Evolutionary conservation across 2,888 invertebrate species (phyloP).

Genomic region (Diarsia dahlii): DNA sequence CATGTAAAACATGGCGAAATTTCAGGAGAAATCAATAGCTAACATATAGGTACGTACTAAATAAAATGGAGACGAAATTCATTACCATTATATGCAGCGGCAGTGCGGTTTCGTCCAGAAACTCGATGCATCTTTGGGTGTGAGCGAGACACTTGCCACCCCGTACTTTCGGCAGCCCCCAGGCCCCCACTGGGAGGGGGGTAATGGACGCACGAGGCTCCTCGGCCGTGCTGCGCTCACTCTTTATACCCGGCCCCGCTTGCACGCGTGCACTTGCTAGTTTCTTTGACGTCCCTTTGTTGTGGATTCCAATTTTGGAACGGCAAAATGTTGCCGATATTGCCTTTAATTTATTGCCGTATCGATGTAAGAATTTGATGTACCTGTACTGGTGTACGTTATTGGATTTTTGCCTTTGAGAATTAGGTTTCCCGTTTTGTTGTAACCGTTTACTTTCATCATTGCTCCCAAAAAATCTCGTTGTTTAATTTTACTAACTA

Average conservation of each 20-base stretch:
- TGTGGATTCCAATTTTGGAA: conserved; percentile 88
- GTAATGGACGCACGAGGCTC: conserved; percentile 90
- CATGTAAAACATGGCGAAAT: conserved; percentile 49
- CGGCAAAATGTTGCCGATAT: conserved; percentile 72
- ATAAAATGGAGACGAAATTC: conserved; percentile 84
- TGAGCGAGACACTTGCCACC: conserved; percentile 83
- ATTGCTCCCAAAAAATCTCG: background rate
- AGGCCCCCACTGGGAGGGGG: conserved; percentile 71
- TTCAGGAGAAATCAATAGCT: conserved; percentile 59
- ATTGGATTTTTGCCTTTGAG: conserved; percentile 24
- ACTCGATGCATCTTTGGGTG: conserved; percentile 89
- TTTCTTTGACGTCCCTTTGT: conserved; percentile 90
- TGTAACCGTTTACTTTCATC: conserved; percentile 24
- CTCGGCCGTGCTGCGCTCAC: conserved; percentile 84
- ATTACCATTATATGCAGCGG: conserved; percentile 85
- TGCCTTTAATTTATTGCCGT: conserved; percentile 68
- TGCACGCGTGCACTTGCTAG: conserved; percentile 89
- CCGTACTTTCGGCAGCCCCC: conserved; percentile 81
- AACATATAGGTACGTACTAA: conserved; percentile 55
- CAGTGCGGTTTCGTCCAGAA: conserved; percentile 88
- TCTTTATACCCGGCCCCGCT: conserved; percentile 84
- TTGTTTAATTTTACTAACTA: background rate
- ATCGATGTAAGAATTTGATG: conserved; percentile 46
- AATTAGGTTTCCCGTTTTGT: conserved; percentile 20
- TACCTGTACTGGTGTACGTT: conserved; percentile 18